A percentile compares a stretch with the other conserved stretches of the same genome.
phyloP scores from a whole-genome alignment of 2,113 vertebrate genomes.

The Thomomys bottae region DNA sequence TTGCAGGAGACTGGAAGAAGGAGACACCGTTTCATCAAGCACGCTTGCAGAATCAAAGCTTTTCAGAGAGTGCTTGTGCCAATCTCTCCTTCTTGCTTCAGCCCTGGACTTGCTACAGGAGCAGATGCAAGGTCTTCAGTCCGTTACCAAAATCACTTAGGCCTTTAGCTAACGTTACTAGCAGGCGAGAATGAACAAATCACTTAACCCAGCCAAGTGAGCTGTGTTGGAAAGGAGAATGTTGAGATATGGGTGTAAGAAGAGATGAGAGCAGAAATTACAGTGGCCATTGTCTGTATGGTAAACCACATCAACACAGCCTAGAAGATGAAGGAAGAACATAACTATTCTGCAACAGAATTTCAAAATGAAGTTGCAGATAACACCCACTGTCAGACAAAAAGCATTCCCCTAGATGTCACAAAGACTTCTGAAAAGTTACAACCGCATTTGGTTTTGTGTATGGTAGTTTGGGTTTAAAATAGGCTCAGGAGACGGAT shows the following conservation, averaged over 20 bases:
- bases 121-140: conserved; percentile 35
- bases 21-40: conserved; percentile 45
- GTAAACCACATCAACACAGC: background rate
- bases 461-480: background rate
- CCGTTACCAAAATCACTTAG: conserved; percentile 67
- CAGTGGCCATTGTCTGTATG: background rate
- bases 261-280: conserved; percentile 38
- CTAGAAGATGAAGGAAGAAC: background rate
- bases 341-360: background rate
- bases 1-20: conserved; percentile 53
- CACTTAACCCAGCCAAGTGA: conserved; percentile 31
- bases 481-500: too few species aligned
- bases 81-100: background rate
- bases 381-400: background rate
- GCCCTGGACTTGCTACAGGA: conserved; percentile 49
- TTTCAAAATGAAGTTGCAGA: background rate
- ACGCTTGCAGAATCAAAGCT: conserved; percentile 52
- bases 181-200: conserved; percentile 46
- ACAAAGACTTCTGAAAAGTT: background rate
- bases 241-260: conserved; percentile 23
- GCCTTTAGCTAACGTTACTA: conserved; percentile 66
- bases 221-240: conserved; percentile 16
- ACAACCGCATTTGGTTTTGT: background rate
- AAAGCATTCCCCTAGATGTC: background rate
- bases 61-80: conserved; percentile 35